Evolutionary conservation across 2,113 vertebrate species (phyloP).

Genomic region (Hassar affinis): DNA sequence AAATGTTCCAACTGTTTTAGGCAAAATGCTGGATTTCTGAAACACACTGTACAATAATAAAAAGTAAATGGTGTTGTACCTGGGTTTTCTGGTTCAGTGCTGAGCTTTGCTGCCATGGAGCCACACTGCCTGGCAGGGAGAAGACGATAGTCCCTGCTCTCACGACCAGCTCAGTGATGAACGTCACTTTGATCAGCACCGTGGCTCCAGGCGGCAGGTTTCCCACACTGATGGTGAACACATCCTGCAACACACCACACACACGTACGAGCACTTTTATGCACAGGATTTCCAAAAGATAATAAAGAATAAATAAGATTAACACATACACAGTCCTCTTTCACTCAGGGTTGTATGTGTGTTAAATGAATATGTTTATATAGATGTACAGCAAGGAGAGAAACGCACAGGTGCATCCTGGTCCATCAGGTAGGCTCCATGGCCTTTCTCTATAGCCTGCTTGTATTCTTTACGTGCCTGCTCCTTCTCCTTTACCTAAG

Average conservation of each 20-base stretch:
- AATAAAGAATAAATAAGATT: neutral
- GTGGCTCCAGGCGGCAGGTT: slow-evolving; percentile 78
- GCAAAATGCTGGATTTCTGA: neutral
- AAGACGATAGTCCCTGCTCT: slow-evolving; percentile 67
- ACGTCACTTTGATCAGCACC: slow-evolving; percentile 86
- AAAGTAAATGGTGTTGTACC: slow-evolving; percentile 59
- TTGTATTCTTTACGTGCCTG: slow-evolving; percentile 77
- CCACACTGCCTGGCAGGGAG: slow-evolving; percentile 77
- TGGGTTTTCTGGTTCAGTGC: slow-evolving; percentile 82
- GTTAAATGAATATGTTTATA: too few species aligned
- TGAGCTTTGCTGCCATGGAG: slow-evolving; percentile 81
- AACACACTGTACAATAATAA: neutral
- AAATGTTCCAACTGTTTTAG: neutral
- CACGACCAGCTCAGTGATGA: slow-evolving; percentile 78
- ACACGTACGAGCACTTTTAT: neutral
- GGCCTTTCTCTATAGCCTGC: slow-evolving; percentile 75
- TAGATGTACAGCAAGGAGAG: neutral
- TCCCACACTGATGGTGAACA: slow-evolving; percentile 86
- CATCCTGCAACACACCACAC: slow-evolving; percentile 68
- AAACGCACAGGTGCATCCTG: slow-evolving; percentile 79
- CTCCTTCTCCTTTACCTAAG: slow-evolving; percentile 85
- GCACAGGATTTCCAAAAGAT: neutral
- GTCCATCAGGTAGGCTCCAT: slow-evolving; percentile 87
- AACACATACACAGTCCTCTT: neutral
- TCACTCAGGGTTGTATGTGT: neutral